Conservation (phyloP, 1,140 invertebrate species). For the Drusus annulatus region DNA sequence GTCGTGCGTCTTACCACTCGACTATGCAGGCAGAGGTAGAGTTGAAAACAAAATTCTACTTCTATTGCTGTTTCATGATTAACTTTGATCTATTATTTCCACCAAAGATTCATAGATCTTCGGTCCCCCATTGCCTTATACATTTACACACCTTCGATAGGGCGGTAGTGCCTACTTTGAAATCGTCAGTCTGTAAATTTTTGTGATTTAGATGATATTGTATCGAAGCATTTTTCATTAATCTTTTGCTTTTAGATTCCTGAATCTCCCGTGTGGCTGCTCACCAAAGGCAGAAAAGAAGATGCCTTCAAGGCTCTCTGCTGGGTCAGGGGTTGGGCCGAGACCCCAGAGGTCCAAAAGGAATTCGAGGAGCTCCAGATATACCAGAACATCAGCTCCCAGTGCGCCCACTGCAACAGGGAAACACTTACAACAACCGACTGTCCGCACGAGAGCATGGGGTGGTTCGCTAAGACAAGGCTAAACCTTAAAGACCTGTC, state of each 20-base stretch:
- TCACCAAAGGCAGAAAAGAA: constrained; percentile 68
- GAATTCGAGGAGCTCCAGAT: constrained; percentile 67
- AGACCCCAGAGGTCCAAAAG: constrained; percentile 65
- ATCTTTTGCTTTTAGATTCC: constrained; percentile 75
- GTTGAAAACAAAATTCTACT: no score
- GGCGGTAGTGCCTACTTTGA: no score
- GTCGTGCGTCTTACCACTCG: no score
- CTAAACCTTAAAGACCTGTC: constrained; percentile 64
- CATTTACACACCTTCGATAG: no score
- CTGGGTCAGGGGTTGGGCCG: constrained; percentile 71
- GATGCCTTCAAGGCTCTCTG: constrained; percentile 70
- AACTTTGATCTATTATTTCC: no score
- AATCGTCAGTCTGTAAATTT: no score
- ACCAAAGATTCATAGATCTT: no score
- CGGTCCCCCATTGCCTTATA: no score
- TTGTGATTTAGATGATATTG: no score
- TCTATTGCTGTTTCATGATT: no score
- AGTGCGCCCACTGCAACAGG: constrained; percentile 60
- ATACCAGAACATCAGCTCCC: constrained; percentile 63
- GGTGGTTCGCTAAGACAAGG: constrained; percentile 29
- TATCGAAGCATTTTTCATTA: no score
- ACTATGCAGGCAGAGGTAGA: no score
- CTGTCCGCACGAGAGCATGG: constrained; percentile 44
- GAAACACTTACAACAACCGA: background rate
- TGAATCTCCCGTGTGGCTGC: constrained; percentile 79